phyloP scores from a whole-genome alignment of 2,888 invertebrate genomes.

The Drosophila rellima region DNA sequence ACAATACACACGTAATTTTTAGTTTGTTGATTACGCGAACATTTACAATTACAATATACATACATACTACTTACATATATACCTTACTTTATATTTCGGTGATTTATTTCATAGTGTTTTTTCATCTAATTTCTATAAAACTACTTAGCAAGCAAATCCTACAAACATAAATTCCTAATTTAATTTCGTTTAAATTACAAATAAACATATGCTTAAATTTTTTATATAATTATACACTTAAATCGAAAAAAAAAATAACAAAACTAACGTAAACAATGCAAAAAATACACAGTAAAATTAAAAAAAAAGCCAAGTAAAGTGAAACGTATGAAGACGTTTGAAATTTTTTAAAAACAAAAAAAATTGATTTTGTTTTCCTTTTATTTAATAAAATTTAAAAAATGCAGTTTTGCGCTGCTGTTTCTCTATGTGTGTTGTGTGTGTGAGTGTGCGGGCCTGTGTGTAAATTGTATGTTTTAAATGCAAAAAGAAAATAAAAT shows the following conservation, averaged over 20 bases:
- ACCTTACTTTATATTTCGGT: conserved; percentile 80
- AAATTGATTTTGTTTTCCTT: conserved; percentile 59
- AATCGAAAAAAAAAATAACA: conserved; percentile 54
- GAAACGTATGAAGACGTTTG: conserved; percentile 58
- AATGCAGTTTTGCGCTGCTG: conserved; percentile 22
- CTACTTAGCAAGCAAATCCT: conserved; percentile 65
- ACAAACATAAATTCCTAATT: conserved; percentile 77
- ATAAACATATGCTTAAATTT: conserved; percentile 66
- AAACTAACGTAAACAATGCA: conserved; percentile 68
- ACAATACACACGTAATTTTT: conserved; percentile 70
- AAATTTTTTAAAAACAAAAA: conserved; percentile 49
- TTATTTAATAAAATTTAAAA: conserved; percentile 36
- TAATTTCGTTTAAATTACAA: conserved; percentile 77
- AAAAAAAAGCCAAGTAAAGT: conserved; percentile 54
- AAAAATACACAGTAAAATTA: conserved; percentile 60
- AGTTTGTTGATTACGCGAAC: conserved; percentile 70
- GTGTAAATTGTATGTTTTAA: conserved; percentile 35
- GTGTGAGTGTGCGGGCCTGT: conserved; percentile 20
- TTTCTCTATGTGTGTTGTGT: conserved; percentile 19
- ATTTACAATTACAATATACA: conserved; percentile 51
- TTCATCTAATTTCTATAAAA: conserved; percentile 70
- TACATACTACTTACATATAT: conserved; percentile 52
- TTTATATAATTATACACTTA: conserved; percentile 73
- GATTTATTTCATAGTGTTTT: conserved; percentile 78
- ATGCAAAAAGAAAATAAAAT: not conserved